Conservation (phyloP, 2,797 vertebrate species). For the Helostoma temminkii region DNA sequence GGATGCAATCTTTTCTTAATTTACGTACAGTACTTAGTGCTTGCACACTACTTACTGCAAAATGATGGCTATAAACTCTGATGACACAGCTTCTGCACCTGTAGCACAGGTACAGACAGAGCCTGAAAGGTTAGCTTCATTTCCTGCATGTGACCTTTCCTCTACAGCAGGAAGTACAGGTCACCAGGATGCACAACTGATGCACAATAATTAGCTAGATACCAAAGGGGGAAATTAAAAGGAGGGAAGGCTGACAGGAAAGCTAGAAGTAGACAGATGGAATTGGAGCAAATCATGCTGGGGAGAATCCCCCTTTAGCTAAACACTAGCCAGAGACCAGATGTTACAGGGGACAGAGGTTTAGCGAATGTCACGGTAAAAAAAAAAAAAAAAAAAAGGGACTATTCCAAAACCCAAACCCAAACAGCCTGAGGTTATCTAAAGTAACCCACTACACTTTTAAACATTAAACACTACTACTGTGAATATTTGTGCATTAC, state of each 20-base stretch:
- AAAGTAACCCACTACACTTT: too few species aligned
- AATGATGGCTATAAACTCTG: background rate
- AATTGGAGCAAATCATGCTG: conserved; percentile 13
- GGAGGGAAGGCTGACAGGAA: conserved; percentile 27
- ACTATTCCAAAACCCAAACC: too few species aligned
- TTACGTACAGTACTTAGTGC: too few species aligned
- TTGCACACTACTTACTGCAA: background rate
- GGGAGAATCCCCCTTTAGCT: conserved; percentile 5
- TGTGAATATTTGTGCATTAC: too few species aligned
- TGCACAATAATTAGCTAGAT: conserved; percentile 55
- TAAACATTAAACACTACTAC: too few species aligned
- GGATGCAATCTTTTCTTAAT: background rate
- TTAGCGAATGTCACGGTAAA: too few species aligned
- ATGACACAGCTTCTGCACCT: conserved; percentile 7
- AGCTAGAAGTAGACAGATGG: conserved; percentile 25
- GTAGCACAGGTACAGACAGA: conserved; percentile 25
- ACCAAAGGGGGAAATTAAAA: conserved; percentile 3
- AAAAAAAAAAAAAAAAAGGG: too few species aligned
- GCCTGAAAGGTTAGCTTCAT: conserved; percentile 59
- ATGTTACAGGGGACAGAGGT: conserved; percentile 3
- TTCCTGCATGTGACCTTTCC: conserved; percentile 68
- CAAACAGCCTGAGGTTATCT: too few species aligned
- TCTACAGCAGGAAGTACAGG: conserved; percentile 54
- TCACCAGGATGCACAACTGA: conserved; percentile 44
- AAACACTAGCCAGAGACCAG: conserved; percentile 16